Base-by-base conservation (phyloP, 2,113 vertebrate genomes). In the Channa argus region DNA sequence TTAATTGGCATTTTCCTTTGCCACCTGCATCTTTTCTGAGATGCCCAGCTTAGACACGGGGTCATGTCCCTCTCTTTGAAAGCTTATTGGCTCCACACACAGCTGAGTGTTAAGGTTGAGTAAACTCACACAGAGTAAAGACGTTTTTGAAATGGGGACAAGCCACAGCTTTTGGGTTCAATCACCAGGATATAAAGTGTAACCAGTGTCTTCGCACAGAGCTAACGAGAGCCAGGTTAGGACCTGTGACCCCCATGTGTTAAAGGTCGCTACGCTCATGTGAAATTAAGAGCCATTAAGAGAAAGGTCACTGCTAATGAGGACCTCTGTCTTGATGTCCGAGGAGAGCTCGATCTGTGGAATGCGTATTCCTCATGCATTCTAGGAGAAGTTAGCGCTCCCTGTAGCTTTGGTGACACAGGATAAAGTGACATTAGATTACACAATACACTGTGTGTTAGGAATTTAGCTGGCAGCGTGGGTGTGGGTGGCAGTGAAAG, bases 271-370 rank as follows among this genome's bases (percentile, higher is more conserved):
- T 59, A 53, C 50, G 63, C 88, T 91, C 83, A 91, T 87, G 88
- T 92, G 89, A 92, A 91, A 90, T 92, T 87, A 91, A 88, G 84
- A 81, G 79, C 86, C 77, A 88, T 93, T 91, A 92, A 86, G 63
- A 74, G 37, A 51, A 45, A 60, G 87, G 87, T 88, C 88, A 56
- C 47, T 49, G 68, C 89, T 93, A 93, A 94, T 93, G 92, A 93
- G 92, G 82, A 89, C 88, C 83, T 63, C 84, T 61, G 86, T 86
- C 79, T 83, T 76, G 72, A 67, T 24, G 70, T 79, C 63, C 68
- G 8, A 68, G 69, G 65, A 55, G 11, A 45, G 63, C 68, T 45
- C 3, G 13, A 72, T 54, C 70, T 51, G 49, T 64, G 87, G 89
- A 91, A 91, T 91, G 88, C 77, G 79, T 71, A 63, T 24, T 24